Percentiles rank a stretch among this genome's conserved stretches.
Evolutionary conservation across 1,140 invertebrate genomes (phyloP).

Genomic region (Daktulosphaira vitifoliae): DNA sequence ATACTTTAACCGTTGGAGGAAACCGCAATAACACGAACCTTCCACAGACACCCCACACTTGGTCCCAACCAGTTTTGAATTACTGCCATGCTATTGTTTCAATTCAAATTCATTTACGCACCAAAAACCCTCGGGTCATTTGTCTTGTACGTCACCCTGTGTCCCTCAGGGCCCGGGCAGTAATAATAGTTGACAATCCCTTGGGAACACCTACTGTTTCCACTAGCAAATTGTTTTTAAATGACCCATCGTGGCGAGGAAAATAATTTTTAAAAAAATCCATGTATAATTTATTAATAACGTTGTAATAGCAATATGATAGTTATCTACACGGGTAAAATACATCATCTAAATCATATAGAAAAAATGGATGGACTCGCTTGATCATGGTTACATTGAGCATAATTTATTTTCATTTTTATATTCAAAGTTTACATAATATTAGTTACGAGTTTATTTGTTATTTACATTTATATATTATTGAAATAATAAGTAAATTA

Average conservation of each 20-base stretch:
- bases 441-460: too few species aligned
- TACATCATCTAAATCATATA: too few species aligned
- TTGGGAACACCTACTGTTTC: slow-evolving; percentile 18
- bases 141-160: slow-evolving; percentile 13
- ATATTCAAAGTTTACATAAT: too few species aligned
- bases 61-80: slow-evolving; percentile 24
- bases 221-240: slow-evolving; percentile 31
- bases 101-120: slow-evolving; percentile 13
- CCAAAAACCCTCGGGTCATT: slow-evolving; percentile 20
- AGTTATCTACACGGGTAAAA: too few species aligned
- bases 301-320: too few species aligned
- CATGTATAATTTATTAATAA: too few species aligned
- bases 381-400: too few species aligned
- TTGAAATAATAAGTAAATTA: too few species aligned
- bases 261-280: too few species aligned
- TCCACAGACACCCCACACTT: neutral
- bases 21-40: slow-evolving; percentile 23
- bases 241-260: slow-evolving; percentile 1
- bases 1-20: neutral
- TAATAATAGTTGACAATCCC: slow-evolving; percentile 5
- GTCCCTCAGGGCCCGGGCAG: neutral
- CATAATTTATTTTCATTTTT: too few species aligned
- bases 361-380: too few species aligned
- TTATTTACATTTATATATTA: too few species aligned
- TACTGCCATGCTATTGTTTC: slow-evolving; percentile 27